Conservation (phyloP, 2,888 invertebrate species). For the Limnephilus auricula region DNA sequence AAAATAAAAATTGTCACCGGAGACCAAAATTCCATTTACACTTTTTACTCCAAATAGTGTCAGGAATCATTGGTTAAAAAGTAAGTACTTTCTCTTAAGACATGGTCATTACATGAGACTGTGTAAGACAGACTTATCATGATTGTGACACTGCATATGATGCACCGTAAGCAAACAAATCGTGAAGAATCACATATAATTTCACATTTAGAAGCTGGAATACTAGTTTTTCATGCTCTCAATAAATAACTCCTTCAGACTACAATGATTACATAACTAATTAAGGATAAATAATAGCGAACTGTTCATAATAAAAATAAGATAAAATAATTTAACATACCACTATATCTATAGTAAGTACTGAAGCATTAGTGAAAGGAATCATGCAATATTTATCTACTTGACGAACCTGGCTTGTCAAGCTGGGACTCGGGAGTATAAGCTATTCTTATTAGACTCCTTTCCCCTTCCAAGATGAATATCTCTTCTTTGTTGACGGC, state of each 20-base stretch:
- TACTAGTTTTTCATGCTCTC: background rate
- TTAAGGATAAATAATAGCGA: no score
- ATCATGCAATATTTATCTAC: slow-evolving; percentile 41
- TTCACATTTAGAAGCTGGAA: background rate
- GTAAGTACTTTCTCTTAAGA: no score
- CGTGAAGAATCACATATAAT: background rate
- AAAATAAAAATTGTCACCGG: no score
- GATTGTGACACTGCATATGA: background rate
- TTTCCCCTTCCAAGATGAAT: slow-evolving; percentile 88
- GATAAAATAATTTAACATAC: background rate
- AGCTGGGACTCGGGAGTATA: slow-evolving; percentile 83
- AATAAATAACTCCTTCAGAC: background rate
- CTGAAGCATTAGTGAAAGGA: background rate
- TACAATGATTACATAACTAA: no score
- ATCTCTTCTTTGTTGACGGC: slow-evolving; percentile 85
- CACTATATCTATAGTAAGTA: background rate
- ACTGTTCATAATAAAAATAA: slow-evolving; percentile 3
- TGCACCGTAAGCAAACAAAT: background rate
- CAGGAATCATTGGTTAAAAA: no score
- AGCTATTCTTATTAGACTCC: slow-evolving; percentile 88
- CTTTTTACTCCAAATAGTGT: no score
- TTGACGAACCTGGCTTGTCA: slow-evolving; percentile 72
- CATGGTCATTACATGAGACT: no score
- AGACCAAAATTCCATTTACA: no score
- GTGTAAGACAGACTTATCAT: background rate